Base-by-base conservation (phyloP, 2,888 invertebrate genomes). In the Plebejus argus region DNA sequence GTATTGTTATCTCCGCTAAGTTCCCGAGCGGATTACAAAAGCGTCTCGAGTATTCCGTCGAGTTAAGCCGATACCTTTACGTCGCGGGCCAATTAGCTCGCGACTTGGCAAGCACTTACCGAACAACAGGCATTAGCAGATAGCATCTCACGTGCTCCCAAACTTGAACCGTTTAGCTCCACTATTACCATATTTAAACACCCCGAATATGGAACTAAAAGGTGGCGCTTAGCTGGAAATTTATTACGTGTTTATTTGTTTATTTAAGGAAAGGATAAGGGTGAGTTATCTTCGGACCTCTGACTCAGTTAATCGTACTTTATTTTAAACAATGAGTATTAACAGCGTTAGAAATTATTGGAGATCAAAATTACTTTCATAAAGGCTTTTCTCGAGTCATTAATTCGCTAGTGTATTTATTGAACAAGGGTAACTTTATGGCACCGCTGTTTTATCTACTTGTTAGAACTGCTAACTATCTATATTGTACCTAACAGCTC, bases 111-210 rank as follows among this genome's bases (percentile, higher is more conserved):
- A 79, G 77, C 72, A 79, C 79, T 79, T 78, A 82, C 81, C 82
- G 79, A 82, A 84, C 82, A 83, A 82, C 82, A 80, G 83, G 81
- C 83, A 83, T 82, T 83, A 83, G 81, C 81, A 85, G 83, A 83
- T 83, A 82, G 83, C 84, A 86, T 85, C 85, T 79, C 82, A 79
- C 79, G 81, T 79, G 79, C 80, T 87, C 87, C 81, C 83, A 82
- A 88, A 88, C 86, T 85, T 87, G 88, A 90, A 88, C 86, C 86
- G 88, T 89, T 88, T 85, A 86, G 87, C 86, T 87, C 79, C 88
- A 89, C 88, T 89, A 91, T 90, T 89, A 88, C 89, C 86, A 86
- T 88, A 91, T 76, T 66, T 58, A 49, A 74, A 6, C 49, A 28
- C 28, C 18, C 74, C 15, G 20, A 20, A 71, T 71, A 39, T 39